Evolutionary conservation across 2,113 vertebrate species (phyloP).

Genomic region (Carassius gibelio): DNA sequence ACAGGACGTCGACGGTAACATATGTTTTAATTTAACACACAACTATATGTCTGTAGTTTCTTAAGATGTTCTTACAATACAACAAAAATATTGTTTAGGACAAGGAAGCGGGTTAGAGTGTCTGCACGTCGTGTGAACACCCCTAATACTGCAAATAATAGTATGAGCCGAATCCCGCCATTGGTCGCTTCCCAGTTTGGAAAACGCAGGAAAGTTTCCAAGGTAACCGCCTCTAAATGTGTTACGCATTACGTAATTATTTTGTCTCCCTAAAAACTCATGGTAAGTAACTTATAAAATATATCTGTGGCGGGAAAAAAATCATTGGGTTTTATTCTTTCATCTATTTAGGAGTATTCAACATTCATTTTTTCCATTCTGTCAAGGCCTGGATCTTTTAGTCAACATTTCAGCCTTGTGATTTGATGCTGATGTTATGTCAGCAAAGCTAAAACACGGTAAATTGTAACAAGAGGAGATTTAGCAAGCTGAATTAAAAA

Average conservation of each 20-base stretch:
- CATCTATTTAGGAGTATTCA: background rate
- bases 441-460: background rate
- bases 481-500: background rate
- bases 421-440: background rate
- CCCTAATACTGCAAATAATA: slow-evolving; percentile 42
- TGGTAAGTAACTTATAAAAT: background rate
- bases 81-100: background rate
- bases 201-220: slow-evolving; percentile 57
- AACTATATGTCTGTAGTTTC: rapidly evolving
- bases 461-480: background rate
- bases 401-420: background rate
- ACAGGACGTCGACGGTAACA: background rate
- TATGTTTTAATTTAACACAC: background rate
- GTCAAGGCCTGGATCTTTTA: too few species aligned
- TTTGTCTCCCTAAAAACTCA: background rate
- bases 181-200: slow-evolving; percentile 58
- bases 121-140: background rate
- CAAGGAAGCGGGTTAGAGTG: background rate
- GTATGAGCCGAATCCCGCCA: slow-evolving; percentile 57
- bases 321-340: background rate
- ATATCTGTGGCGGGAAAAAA: background rate
- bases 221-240: slow-evolving; percentile 32
- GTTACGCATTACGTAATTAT: background rate
- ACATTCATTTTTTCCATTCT: background rate
- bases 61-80: background rate